Base-by-base conservation (phyloP, 2,888 invertebrate genomes). In the Drosophila kuntzei region DNA sequence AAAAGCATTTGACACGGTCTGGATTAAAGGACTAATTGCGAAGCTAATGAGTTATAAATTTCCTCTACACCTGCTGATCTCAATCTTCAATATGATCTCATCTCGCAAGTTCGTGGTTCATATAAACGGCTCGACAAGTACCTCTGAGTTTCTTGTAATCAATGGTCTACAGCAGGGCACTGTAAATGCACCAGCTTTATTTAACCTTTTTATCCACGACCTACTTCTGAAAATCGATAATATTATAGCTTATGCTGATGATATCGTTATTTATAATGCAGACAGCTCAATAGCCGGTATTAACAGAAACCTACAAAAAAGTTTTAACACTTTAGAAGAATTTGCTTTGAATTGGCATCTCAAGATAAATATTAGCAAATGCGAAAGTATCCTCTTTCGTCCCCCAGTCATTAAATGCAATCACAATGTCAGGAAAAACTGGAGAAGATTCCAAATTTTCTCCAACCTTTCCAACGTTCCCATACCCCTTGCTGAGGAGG, bases 161-260 rank as follows among this genome's bases (percentile, higher is more conserved):
- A 50, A 50, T 36, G 49, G 46, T 16, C 39, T 27, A 41, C 54
- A 44, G 53, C 50, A 63, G 49, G 58, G 55, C 54, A 71, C 62
- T 71, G 80, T 76, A 79, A 83, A 27, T 47, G 20, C 20, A 14
- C 29, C 16, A 29, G 34, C 34, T 36, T 36, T 36, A 36, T 36
- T 36, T 36, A 14, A 36, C 34, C 34, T 36, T 36, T 36, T 36
- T 36, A 36, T 36, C 34, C 14, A 14, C 34, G 34, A 36, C 34
- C 34, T 36, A 14, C 34, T 36, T 36, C 4, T 2, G 14, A 36
- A 36, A 36, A 36, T 14, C 1, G n/a, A 36, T 36, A 36, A 36
- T 36, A 36, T 36, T 36, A 36, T 36, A 36, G 34, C 34, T 36
- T 36, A 36, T 36, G 34, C 14, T 14, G 34, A 36, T 36, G 14